These are phyloP conservation scores for Dicranocentrus wangi DNA, from an alignment of 2,888 invertebrate species.

Conservation along the genomic window DNA sequence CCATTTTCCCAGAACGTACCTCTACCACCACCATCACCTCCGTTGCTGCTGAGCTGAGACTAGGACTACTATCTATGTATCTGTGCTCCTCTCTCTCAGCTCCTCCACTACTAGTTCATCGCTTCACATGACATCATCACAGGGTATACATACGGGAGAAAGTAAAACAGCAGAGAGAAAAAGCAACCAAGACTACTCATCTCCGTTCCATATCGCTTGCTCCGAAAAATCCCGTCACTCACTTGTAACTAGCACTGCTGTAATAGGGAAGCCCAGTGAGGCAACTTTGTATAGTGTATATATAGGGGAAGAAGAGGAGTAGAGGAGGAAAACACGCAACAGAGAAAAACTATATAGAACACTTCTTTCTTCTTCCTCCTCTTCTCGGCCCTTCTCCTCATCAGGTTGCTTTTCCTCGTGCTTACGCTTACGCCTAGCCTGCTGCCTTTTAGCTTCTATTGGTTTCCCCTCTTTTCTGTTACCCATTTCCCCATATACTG, in stretches of 20 bases:
- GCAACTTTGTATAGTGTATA: too few relatives aligned
- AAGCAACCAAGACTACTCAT: slow-evolving; percentile 46
- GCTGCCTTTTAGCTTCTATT: not conserved
- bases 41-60: not conserved
- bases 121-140: slow-evolving; percentile 12
- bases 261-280: not conserved
- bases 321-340: slow-evolving; percentile 48
- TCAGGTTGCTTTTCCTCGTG: slow-evolving; percentile 57
- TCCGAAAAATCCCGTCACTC: slow-evolving; percentile 64
- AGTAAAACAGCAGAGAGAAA: slow-evolving; percentile 28
- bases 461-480: slow-evolving; percentile 10
- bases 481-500: not conserved
- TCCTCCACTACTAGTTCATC: not conserved
- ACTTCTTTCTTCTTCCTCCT: slow-evolving; percentile 11
- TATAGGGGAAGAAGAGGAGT: not conserved
- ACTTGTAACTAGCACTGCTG: not conserved
- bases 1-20: too few relatives aligned
- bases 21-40: slow-evolving; percentile 1
- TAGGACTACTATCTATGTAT: slow-evolving; percentile 1
- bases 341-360: slow-evolving; percentile 54
- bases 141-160: slow-evolving; percentile 15
- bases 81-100: slow-evolving; percentile 2
- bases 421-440: not conserved
- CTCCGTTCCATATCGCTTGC: slow-evolving; percentile 64
- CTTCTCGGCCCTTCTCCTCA: slow-evolving; percentile 44